Conservation (phyloP, 92 coral and sea anemone species). For the Porites divaricata region DNA sequence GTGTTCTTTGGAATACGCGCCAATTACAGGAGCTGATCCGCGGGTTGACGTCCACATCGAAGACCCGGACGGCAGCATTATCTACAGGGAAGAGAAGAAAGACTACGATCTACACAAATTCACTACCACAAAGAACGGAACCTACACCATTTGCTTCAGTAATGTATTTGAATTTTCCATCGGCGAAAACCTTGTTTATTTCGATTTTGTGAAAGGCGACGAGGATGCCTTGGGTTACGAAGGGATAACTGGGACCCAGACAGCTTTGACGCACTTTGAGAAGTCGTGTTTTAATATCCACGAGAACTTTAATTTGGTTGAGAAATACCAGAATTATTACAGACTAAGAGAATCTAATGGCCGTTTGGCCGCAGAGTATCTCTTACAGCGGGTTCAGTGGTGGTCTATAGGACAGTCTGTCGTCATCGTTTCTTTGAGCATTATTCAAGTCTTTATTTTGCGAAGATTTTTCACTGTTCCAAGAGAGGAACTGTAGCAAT, state of each 20-base stretch:
- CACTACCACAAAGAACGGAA: slow-evolving; percentile 72
- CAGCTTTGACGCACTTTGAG: slow-evolving; percentile 91
- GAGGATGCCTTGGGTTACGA: slow-evolving; percentile 63
- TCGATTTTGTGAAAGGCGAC: slow-evolving; percentile 88
- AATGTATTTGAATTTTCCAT: slow-evolving; percentile 94
- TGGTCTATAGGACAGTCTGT: slow-evolving; percentile 96
- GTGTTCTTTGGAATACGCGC: slow-evolving; percentile 95
- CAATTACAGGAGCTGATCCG: slow-evolving; percentile 95
- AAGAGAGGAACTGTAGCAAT: slow-evolving; percentile 77
- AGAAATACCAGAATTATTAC: slow-evolving; percentile 94
- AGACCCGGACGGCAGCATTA: slow-evolving; percentile 77
- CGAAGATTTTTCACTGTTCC: slow-evolving; percentile 91
- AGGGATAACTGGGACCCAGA: slow-evolving; percentile 56
- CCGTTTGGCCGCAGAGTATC: slow-evolving; percentile 90
- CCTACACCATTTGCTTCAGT: slow-evolving; percentile 94
- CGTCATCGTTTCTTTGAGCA: slow-evolving; percentile 73
- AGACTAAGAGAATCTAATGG: slow-evolving; percentile 95
- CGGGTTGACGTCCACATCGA: slow-evolving; percentile 85
- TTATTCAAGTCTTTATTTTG: slow-evolving; percentile 83
- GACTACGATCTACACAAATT: slow-evolving; percentile 95
- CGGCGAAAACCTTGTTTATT: slow-evolving; percentile 94
- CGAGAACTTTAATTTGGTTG: slow-evolving; percentile 86
- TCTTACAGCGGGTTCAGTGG: slow-evolving; percentile 85
- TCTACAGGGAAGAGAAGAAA: slow-evolving; percentile 88
- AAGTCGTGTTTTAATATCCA: slow-evolving; percentile 81